phyloP scores from a whole-genome alignment of 2,113 vertebrate species.

The Patagioenas fasciata region DNA sequence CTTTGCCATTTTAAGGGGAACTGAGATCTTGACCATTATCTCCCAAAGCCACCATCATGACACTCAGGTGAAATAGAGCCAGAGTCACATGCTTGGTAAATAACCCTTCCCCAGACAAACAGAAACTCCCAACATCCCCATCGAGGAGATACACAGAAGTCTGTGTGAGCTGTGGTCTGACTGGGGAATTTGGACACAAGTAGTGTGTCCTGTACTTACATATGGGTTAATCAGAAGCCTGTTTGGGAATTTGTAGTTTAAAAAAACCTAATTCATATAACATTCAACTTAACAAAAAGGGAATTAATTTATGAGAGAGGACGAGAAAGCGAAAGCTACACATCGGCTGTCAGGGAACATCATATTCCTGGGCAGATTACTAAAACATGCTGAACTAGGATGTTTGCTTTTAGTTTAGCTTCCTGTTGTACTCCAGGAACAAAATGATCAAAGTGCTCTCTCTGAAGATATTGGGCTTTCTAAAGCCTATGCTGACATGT shows the following conservation, averaged over 20 bases:
- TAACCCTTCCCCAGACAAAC: not conserved
- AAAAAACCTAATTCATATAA: not conserved
- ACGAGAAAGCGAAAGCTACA: not conserved
- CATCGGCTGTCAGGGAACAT: not conserved
- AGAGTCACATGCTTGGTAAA: not conserved
- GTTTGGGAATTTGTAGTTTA: not conserved
- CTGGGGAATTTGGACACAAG: not conserved
- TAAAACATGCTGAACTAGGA: not conserved
- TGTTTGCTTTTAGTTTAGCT: not conserved
- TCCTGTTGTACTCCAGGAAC: not conserved
- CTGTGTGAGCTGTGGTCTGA: not conserved
- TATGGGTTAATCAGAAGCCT: not conserved
- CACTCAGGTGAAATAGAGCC: conserved; percentile 4
- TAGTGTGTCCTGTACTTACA: not conserved
- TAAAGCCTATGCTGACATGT: not conserved
- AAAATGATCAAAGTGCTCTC: not conserved
- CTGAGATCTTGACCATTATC: not conserved
- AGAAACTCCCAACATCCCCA: conserved; percentile 7
- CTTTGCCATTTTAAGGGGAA: conserved; percentile 4
- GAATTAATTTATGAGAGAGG: not conserved
- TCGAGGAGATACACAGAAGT: not conserved
- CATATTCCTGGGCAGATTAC: not conserved
- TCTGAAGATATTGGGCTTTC: not conserved
- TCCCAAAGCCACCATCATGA: not conserved
- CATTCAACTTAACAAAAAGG: not conserved